These are phyloP conservation scores for Barypeithes pellucidus DNA, from an alignment of 2,888 invertebrate species.

Conservation along the genomic window DNA sequence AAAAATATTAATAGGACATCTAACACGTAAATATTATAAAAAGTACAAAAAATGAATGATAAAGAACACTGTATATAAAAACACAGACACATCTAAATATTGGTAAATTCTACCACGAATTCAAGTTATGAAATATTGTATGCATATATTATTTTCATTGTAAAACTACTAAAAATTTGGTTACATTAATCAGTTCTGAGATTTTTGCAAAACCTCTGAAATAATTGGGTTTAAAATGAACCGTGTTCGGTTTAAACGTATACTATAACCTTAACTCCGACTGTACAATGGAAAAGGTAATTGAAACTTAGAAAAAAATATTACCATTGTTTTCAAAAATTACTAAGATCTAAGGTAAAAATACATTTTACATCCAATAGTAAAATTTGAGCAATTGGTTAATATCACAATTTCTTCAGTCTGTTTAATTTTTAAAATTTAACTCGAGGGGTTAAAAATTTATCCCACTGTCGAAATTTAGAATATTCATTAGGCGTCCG, in stretches of 20 bases:
- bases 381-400: conserved; percentile 7
- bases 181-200: too few species aligned
- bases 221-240: too few species aligned
- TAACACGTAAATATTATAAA: conserved; percentile 22
- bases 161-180: too few species aligned
- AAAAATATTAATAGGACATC: conserved; percentile 15
- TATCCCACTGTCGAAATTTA: too few species aligned
- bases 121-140: not conserved
- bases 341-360: not conserved
- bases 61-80: not conserved
- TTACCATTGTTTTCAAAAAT: too few species aligned
- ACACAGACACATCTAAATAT: conserved; percentile 5
- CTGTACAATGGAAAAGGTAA: too few species aligned
- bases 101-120: conserved; percentile 21
- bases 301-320: too few species aligned
- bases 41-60: conserved; percentile 25
- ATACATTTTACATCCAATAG: not conserved
- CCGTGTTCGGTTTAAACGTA: too few species aligned
- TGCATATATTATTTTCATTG: too few species aligned
- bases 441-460: not conserved
- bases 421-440: not conserved
- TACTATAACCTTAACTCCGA: too few species aligned
- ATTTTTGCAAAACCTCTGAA: too few species aligned
- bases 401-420: conserved; percentile 11
- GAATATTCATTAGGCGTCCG: too few species aligned